Base-by-base conservation (phyloP, 2,888 invertebrate genomes). In the Tetragonula carbonaria region DNA sequence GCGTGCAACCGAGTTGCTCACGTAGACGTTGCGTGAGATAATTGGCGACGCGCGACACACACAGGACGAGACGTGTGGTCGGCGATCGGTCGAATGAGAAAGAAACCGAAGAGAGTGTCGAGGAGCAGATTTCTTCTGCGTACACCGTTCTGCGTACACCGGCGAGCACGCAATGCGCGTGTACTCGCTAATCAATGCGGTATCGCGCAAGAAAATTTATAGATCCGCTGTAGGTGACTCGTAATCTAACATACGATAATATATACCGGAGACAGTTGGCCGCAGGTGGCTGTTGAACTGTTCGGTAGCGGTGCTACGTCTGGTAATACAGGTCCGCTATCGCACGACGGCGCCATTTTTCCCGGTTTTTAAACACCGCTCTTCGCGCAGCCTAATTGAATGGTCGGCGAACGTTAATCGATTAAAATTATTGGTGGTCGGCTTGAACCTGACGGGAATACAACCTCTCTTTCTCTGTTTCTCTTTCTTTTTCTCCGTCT, bases 151-250 rank as follows among this genome's bases (percentile, higher is more conserved):
- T 45, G 33, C n/a, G 8, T 51, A 18, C 0, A 18, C 0, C 21
- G 14, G 11, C 33, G 21, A 11, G 82, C 82, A 82, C 82, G 82
- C 82, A 82, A 82, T 70, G 81, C 45, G 81, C 74, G 82, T 67
- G 75, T 82, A 75, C 82, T 63, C 74, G 85, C 72, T 78, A 85
- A 85, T 85, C 85, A 78, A 78, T 76, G 85, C 59, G 66, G 63
- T 85, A 85, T 85, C 85, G 80, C 68, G 67, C 62, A 28, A 53
- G 81, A 76, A 84, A 85, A 85, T 85, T 86, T 86, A 86, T 86
- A 86, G 86, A 80, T 86, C 86, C 86, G 81, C 86, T 85, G 81
- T 85, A 78, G 86, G 86, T 86, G 86, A 86, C 78, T 86, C 78
- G 86, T 81, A 82, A 86, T 86, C 86, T 85, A 85, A 86, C 85